Base-by-base conservation (phyloP, 2,888 invertebrate genomes). In the Drosophila stalkeri region DNA sequence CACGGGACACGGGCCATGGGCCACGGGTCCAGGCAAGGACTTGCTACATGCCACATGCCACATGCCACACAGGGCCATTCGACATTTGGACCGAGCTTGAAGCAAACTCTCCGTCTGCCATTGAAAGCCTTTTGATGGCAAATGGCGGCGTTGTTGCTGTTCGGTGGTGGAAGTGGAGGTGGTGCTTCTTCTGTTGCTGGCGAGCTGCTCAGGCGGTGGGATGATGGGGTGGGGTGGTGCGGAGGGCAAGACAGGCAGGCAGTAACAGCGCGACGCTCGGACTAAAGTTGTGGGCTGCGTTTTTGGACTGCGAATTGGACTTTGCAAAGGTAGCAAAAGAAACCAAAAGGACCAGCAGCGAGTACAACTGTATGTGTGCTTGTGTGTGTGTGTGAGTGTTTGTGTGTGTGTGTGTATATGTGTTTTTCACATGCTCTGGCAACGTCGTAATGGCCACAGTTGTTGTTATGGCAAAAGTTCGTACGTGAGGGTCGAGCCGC, bases 381-480 rank as follows among this genome's bases (percentile, higher is more conserved):
- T 47, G 37, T 39, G 11, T 52, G 41, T 47, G 51, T 65, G 43
- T 64, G 63, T 64, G 52, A 62, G 44, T 3, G 27, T 11, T 9
- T 11, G 35, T 3, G 3, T 70, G 52, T 59, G 43, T 64, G 39
- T 61, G 60, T 65, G 52, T 68, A 35, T 72, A 49, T 72, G 72
- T 67, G 60, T 73, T 56, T 63, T 61, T 69, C 84, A 88, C 81
- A 88, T 85, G 80, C 74, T 75, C 71, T 77, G 71, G 77, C 79
- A 74, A 67, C 76, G 86, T 63, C 76, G 89, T 86, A 86, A 89
- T 89, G 90, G 88, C 90, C 88, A 87, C 86, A 90, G 89, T 89
- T 88, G 89, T 89, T 90, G 86, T 90, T 90, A 90, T 87, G 81
- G 89, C 83, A 83, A 89, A 88, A 86, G 90, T 86, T 86, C 75